A percentile compares a stretch with the other conserved stretches of the same genome.
These are phyloP conservation scores for Bacillus rossius DNA, from an alignment of 1,140 invertebrate species.

Conservation along the genomic window DNA sequence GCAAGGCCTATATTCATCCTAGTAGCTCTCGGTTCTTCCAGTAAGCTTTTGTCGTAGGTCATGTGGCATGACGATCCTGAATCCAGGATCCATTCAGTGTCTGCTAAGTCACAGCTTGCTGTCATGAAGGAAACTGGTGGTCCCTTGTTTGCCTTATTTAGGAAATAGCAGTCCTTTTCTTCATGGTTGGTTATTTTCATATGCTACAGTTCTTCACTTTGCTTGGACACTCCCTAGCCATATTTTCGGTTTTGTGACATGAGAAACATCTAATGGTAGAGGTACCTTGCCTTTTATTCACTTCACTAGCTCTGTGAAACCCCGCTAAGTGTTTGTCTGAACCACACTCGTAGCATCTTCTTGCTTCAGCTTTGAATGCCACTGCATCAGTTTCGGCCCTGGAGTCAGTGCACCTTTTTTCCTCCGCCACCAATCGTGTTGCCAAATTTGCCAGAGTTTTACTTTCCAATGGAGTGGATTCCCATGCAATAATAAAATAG, in stretches of 20 bases:
- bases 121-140: not conserved
- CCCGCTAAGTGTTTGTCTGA: too few species aligned
- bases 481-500: too few species aligned
- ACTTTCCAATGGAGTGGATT: too few species aligned
- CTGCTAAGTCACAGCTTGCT: not conserved
- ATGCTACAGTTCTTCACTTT: not conserved
- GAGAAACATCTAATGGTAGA: not conserved
- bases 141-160: not conserved
- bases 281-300: not conserved
- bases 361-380: not conserved
- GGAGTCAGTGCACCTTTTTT: too few species aligned
- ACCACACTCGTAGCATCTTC: too few species aligned
- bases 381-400: not conserved
- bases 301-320: not conserved
- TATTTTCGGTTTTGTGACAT: not conserved
- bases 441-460: too few species aligned
- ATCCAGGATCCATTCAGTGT: slow-evolving; percentile 3
- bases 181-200: slow-evolving; percentile 1
- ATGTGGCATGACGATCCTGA: slow-evolving; percentile 4
- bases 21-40: not conserved
- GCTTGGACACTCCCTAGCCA: not conserved
- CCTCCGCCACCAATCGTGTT: too few species aligned
- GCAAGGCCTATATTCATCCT: not conserved
- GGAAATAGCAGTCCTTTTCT: not conserved
- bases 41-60: not conserved